Conservation (phyloP, 2,113 vertebrate species). For the Lycocorax pyrrhopterus region DNA sequence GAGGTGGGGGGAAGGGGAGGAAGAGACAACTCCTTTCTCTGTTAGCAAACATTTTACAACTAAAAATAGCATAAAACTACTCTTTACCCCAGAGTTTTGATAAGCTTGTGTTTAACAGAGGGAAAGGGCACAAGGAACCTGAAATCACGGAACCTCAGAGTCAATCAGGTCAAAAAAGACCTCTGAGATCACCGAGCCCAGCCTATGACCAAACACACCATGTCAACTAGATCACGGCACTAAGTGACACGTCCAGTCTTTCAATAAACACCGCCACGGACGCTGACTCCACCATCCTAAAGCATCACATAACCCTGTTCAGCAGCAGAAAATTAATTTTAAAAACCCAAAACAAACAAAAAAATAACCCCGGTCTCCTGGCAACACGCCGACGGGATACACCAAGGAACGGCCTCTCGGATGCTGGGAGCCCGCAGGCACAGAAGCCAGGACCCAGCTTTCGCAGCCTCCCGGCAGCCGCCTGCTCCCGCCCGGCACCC, state of each 20-base stretch:
- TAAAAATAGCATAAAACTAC: background rate
- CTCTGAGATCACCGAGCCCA: background rate
- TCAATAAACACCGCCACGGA: background rate
- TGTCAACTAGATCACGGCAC: background rate
- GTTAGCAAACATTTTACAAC: background rate
- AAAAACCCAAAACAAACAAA: background rate
- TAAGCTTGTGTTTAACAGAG: background rate
- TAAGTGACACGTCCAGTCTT: background rate
- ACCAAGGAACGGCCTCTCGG: rapidly evolving
- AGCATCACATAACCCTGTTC: background rate
- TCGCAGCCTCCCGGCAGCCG: rapidly evolving
- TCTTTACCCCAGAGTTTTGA: background rate
- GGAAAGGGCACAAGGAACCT: background rate
- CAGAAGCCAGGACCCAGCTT: rapidly evolving
- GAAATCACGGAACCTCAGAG: background rate
- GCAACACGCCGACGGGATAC: rapidly evolving
- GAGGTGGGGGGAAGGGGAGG: rapidly evolving
- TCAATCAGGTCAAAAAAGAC: background rate
- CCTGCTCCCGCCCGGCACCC: too few species aligned
- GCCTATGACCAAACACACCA: background rate
- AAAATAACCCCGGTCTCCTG: background rate
- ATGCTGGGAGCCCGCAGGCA: background rate
- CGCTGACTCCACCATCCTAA: background rate
- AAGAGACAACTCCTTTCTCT: background rate
- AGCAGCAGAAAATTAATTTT: too few species aligned